A percentile compares a stretch with the other conserved stretches of the same genome.
phyloP scores from a whole-genome alignment of 2,888 invertebrate genomes.

The Catotricha subobsoleta region DNA sequence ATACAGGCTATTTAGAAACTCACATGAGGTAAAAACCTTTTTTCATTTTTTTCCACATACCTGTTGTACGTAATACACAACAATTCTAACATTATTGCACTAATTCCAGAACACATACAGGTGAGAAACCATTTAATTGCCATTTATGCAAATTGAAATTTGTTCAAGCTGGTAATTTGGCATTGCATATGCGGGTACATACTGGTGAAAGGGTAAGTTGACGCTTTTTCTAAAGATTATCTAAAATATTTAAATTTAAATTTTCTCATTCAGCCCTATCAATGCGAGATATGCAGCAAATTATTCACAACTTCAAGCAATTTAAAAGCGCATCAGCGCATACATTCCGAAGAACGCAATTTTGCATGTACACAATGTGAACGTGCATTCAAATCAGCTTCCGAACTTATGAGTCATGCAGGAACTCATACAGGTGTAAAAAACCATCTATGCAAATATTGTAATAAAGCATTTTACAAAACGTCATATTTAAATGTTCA shows the following conservation, averaged over 20 bases:
- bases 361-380: slow-evolving; percentile 10
- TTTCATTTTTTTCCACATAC: no score
- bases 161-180: slow-evolving; percentile 11
- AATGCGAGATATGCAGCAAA: slow-evolving; percentile 12
- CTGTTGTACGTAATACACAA: no score
- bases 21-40: no score
- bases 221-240: no score
- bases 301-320: slow-evolving; percentile 12
- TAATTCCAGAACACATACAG: slow-evolving; percentile 19
- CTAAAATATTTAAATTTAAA: no score
- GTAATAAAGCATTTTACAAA: slow-evolving; percentile 14
- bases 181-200: slow-evolving; percentile 11
- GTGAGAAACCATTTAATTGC: slow-evolving; percentile 20
- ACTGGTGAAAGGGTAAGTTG: no score
- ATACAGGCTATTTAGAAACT: slow-evolving; percentile 19
- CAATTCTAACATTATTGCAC: no score
- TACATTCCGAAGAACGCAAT: slow-evolving; percentile 10
- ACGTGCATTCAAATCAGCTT: slow-evolving; percentile 10
- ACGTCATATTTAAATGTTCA: slow-evolving; percentile 13
- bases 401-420: slow-evolving; percentile 11
- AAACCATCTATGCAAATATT: slow-evolving; percentile 12
- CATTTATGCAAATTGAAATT: slow-evolving; percentile 12
- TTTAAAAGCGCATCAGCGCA: slow-evolving; percentile 11
- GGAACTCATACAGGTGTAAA: slow-evolving; percentile 13
- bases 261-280: no score